phyloP scores from a whole-genome alignment of 2,888 invertebrate species.

The Drosophila picticornis region DNA sequence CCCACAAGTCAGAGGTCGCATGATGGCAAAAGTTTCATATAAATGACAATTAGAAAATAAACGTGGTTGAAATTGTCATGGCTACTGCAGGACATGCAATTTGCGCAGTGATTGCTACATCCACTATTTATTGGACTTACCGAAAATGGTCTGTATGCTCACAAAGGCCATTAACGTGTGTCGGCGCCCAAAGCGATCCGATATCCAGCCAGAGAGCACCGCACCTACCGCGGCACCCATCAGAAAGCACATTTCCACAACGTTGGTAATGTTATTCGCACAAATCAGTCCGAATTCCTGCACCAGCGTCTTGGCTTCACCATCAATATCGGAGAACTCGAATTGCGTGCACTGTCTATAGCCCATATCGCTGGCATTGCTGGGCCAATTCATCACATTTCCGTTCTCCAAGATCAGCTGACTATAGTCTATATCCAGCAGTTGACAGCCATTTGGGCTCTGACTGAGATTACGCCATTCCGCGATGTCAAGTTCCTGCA shows the following conservation, averaged over 20 bases:
- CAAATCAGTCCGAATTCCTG: constrained; percentile 88
- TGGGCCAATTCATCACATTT: constrained; percentile 65
- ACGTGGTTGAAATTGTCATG: constrained; percentile 43
- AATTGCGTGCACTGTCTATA: constrained; percentile 83
- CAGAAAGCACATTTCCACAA: constrained; percentile 89
- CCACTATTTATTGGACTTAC: constrained; percentile 80
- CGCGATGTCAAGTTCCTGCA: constrained; percentile 82
- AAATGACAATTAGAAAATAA: constrained; percentile 73
- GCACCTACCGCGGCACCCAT: constrained; percentile 88
- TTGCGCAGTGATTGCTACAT: constrained; percentile 35
- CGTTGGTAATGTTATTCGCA: constrained; percentile 86
- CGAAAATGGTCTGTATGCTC: constrained; percentile 86
- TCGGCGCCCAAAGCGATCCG: constrained; percentile 89
- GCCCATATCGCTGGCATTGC: constrained; percentile 33
- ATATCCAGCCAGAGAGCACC: constrained; percentile 88
- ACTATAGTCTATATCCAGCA: constrained; percentile 79
- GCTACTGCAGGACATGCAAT: constrained; percentile 33
- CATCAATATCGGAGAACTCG: constrained; percentile 81
- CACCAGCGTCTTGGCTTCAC: constrained; percentile 85
- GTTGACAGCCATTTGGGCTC: constrained; percentile 85
- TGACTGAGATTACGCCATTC: constrained; percentile 87
- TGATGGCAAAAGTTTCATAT: constrained; percentile 46
- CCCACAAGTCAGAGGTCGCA: constrained; percentile 13
- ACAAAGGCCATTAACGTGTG: constrained; percentile 87
- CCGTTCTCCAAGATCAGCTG: constrained; percentile 54